A percentile compares a stretch with the other conserved stretches of the same genome.
Evolutionary conservation across 2,797 vertebrate genomes (phyloP).

Genomic region (Melanotaenia trifasciata): DNA sequence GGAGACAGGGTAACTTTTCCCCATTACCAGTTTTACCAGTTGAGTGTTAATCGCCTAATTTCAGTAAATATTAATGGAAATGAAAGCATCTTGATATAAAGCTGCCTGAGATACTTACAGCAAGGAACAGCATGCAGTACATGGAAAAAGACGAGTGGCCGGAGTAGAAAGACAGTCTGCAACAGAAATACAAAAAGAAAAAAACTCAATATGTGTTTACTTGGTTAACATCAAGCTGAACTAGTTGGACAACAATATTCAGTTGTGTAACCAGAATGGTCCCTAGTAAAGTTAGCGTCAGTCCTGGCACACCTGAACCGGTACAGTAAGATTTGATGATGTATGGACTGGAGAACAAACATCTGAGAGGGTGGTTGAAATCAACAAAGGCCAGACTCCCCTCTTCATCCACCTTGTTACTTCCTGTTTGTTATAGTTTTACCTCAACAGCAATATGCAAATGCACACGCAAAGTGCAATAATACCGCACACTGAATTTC

Average conservation of each 20-base stretch:
- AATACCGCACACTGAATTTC: neutral
- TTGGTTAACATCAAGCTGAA: neutral
- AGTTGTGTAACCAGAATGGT: neutral
- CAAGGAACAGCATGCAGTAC: slow-evolving; percentile 98
- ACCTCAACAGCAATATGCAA: neutral
- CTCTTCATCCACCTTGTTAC: slow-evolving; percentile 11
- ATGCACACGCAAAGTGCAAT: neutral
- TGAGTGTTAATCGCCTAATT: neutral
- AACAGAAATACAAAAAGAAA: slow-evolving; percentile 45
- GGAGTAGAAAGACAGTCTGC: slow-evolving; percentile 96
- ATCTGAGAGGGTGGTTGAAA: slow-evolving; percentile 3
- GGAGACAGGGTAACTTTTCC: neutral
- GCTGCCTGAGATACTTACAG: slow-evolving; percentile 87
- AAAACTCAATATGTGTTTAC: slow-evolving; percentile 12
- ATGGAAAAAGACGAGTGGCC: slow-evolving; percentile 99
- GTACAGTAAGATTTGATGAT: neutral
- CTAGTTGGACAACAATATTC: neutral
- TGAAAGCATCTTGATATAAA: neutral
- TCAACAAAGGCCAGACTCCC: neutral
- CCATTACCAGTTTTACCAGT: neutral
- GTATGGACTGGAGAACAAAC: neutral
- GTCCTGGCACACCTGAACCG: neutral
- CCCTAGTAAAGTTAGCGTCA: neutral
- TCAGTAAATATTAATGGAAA: neutral
- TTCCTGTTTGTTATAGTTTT: slow-evolving; percentile 60